Evolutionary conservation across 2,113 vertebrate genomes (phyloP).

Genomic region (Laterallus jamaicensis): DNA sequence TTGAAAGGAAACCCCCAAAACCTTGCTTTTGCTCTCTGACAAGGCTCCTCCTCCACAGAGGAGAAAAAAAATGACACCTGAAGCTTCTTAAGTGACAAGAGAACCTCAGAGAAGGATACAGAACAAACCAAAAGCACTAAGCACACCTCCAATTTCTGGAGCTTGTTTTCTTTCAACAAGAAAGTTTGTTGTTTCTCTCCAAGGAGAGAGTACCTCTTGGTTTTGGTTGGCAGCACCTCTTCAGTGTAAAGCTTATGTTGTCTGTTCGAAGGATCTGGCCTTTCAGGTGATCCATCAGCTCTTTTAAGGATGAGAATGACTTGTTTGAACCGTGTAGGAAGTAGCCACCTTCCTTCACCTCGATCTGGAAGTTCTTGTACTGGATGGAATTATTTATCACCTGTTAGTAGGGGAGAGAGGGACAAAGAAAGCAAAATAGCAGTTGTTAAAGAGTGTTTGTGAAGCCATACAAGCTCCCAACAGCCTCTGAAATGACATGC

Average conservation of each 20-base stretch:
- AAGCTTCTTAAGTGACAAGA: not conserved
- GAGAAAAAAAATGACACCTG: not conserved
- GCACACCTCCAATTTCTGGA: not conserved
- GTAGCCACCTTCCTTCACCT: conserved; percentile 80
- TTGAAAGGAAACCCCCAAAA: not conserved
- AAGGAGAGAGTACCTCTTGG: conserved; percentile 82
- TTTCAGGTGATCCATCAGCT: conserved; percentile 91
- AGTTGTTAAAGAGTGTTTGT: not conserved
- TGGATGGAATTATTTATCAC: conserved; percentile 73
- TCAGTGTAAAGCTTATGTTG: conserved; percentile 91
- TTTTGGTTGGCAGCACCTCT: conserved; percentile 92
- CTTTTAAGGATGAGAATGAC: conserved; percentile 78
- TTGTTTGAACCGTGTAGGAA: conserved; percentile 85
- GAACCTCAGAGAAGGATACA: not conserved
- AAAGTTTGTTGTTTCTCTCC: not conserved
- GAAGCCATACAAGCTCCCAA: not conserved
- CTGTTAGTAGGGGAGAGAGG: not conserved
- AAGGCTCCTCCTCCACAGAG: not conserved
- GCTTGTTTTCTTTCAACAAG: not conserved
- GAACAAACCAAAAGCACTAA: not conserved
- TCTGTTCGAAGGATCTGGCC: conserved; percentile 91
- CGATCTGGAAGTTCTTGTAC: conserved; percentile 98
- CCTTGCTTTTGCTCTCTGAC: not conserved
- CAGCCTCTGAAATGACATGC: not conserved
- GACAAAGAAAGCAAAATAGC: not conserved